Percentiles rank a stretch among this genome's conserved stretches.
Conservation (phyloP, 2,113 vertebrate genomes). For the Phalacrocorax pelagicus region DNA sequence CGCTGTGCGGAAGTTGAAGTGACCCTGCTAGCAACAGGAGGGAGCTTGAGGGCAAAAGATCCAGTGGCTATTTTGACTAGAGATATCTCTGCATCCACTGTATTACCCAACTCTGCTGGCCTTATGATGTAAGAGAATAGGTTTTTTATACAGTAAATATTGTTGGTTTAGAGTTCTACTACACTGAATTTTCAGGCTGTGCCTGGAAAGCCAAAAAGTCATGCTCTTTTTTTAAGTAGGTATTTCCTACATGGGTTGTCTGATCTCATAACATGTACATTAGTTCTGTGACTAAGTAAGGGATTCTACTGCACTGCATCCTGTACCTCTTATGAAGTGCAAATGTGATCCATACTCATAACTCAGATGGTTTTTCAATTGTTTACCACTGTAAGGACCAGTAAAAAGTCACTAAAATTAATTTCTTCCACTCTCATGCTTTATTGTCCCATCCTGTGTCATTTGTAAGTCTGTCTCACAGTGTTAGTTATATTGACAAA, state of each 20-base stretch:
- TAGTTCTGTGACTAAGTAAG: not conserved
- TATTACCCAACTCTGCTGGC: not conserved
- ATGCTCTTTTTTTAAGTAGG: not conserved
- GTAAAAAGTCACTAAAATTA: not conserved
- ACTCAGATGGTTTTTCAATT: not conserved
- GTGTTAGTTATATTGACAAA: not conserved
- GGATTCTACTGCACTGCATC: not conserved
- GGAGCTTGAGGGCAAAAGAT: slow-evolving; percentile 31
- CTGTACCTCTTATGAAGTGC: not conserved
- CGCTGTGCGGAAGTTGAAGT: not conserved
- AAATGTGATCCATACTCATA: not conserved
- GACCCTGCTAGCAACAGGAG: slow-evolving; percentile 23
- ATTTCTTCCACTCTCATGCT: not conserved
- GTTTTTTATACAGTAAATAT: not conserved
- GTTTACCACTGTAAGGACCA: not conserved
- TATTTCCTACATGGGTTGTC: not conserved
- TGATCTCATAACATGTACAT: not conserved
- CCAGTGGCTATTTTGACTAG: slow-evolving; percentile 48
- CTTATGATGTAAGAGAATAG: not conserved
- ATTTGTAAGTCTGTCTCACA: not conserved
- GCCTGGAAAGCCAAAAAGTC: not conserved
- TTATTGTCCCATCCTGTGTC: not conserved
- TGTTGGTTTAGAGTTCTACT: not conserved
- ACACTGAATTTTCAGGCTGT: not conserved
- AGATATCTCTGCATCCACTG: not conserved